Percentiles rank a stretch among this genome's conserved stretches.
Conservation (phyloP, 2,797 vertebrate genomes). For the Pyrocephalus nanus region DNA sequence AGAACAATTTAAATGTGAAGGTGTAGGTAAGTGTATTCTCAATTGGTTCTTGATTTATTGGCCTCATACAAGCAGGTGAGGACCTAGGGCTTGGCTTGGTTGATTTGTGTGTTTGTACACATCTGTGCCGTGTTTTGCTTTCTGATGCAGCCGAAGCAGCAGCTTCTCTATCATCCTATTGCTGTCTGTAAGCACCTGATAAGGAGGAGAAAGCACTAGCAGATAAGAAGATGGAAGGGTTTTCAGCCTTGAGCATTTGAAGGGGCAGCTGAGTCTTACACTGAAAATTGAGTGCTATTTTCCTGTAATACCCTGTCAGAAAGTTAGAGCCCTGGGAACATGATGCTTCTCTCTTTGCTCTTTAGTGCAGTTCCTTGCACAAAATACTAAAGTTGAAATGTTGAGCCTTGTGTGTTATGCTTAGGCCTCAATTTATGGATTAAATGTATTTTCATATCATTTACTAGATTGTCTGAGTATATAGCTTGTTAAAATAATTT, state of each 20-base stretch:
- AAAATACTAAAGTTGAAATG: background rate
- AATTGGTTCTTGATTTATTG: background rate
- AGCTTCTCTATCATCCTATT: background rate
- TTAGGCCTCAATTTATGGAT: background rate
- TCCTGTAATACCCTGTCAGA: background rate
- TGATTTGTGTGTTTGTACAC: background rate
- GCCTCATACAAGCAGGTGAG: background rate
- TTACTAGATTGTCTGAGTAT: background rate
- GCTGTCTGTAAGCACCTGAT: conserved; percentile 44
- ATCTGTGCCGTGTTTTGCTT: background rate
- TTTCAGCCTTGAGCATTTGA: conserved; percentile 20
- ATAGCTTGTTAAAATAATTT: background rate
- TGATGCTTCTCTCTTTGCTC: background rate
- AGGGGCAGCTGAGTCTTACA: background rate
- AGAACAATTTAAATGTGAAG: background rate
- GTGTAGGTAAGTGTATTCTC: background rate
- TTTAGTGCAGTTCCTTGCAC: background rate
- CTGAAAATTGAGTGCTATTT: background rate
- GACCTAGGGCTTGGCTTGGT: background rate
- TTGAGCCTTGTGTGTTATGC: background rate
- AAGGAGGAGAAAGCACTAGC: conserved; percentile 6
- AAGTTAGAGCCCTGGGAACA: background rate
- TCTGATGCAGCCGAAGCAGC: background rate
- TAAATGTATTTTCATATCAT: background rate
- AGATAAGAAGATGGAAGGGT: conserved; percentile 34